Base-by-base conservation (phyloP, 2,113 vertebrate genomes). In the Sceloporus undulatus region DNA sequence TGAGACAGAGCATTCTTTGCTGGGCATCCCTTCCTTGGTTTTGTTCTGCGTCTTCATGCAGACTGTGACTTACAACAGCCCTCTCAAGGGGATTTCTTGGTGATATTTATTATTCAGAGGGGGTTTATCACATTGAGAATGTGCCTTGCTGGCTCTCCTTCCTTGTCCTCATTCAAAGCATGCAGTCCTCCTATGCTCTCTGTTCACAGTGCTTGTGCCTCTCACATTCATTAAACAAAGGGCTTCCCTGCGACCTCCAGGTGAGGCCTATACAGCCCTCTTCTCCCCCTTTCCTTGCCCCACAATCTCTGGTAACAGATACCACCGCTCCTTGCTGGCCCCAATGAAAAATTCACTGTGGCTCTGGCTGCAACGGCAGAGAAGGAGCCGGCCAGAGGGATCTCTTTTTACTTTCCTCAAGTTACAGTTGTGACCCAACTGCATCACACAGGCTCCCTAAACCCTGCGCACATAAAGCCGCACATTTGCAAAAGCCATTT, bases 321-420 rank as follows among this genome's bases (percentile, higher is more conserved):
- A 91, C 92, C 92, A 91, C 92, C 86, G 90, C 90, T 91, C 85
- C 74, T 48, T 0, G 23, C 87, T 89, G 90, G 85, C 86, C 92
- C 34, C 87, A 92, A 92, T 93, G 94, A 95, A 95, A 94, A 91
- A 94, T 92, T 78, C 94, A 88, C 94, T n/a, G 54, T 84, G 18
- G 10, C 0, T 87, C 1, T 0, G 86, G 89, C 88, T 0, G 87
- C 0, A 19, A 86, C 29, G 92, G 90, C 92, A 34, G 86, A 89
- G 23, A 88, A 82, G 71, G 54, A 59, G 92, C 76, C 86, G 89
- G 90, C 56, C 88, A 88, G 90, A 91, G 5, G 2, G 0, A 1
- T 93, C 94, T 89, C 94, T 56, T 87, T 25, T 70, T 89, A 90
- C 18, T 89, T 92, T 90, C 89, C 90, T 95, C 95, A 34, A 86